Percentiles rank a stretch among this genome's conserved stretches.
Conservation (phyloP, 2,797 vertebrate species). For the Garrulus glandarius region DNA sequence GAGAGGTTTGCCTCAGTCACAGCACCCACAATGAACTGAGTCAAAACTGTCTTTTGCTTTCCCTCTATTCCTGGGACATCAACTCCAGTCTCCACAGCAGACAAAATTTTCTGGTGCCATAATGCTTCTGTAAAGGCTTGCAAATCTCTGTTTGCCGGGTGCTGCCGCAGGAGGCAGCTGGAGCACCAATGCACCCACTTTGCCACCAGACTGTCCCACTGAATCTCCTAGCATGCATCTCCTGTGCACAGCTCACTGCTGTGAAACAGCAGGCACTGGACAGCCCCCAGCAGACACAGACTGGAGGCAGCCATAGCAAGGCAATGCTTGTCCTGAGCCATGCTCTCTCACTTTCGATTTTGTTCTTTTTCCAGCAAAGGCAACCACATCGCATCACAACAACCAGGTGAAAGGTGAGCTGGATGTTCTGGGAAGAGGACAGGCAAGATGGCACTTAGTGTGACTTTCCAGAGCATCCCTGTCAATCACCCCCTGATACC, state of each 20-base stretch:
- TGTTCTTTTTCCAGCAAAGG: neutral
- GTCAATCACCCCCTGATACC: neutral
- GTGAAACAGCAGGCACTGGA: rapidly evolving
- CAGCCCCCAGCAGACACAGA: rapidly evolving
- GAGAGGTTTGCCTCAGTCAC: neutral
- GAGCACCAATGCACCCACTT: rapidly evolving
- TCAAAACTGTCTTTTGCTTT: neutral
- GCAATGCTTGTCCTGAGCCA: rapidly evolving
- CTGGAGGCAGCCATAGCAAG: neutral
- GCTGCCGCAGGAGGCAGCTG: neutral
- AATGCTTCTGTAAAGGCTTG: neutral
- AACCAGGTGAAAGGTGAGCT: neutral
- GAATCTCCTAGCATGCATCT: neutral
- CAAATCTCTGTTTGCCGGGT: neutral
- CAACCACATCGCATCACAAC: neutral
- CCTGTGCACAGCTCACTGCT: neutral
- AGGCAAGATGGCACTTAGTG: neutral
- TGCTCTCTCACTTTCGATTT: rapidly evolving
- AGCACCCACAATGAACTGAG: rapidly evolving
- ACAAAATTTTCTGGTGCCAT: neutral
- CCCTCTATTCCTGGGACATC: neutral
- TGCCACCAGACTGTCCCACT: neutral
- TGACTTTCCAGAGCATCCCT: neutral
- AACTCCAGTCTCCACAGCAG: neutral
- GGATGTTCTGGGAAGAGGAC: neutral